These are phyloP conservation scores for Dreissena polymorpha DNA, from an alignment of 1,140 invertebrate genomes.

Conservation along the genomic window DNA sequence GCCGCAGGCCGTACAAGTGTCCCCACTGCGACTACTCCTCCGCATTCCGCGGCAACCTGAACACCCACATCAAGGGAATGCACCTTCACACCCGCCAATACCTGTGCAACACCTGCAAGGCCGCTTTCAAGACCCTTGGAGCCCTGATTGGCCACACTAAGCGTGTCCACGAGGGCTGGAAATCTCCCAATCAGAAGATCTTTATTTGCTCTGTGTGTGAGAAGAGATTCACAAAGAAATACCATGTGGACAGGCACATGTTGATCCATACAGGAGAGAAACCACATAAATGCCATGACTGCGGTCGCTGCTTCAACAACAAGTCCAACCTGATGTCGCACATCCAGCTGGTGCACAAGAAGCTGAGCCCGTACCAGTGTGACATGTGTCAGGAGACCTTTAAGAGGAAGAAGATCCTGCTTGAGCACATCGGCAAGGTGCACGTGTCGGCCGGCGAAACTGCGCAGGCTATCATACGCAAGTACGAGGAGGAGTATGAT, in stretches of 20 bases:
- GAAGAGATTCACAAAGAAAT: conserved; percentile 78
- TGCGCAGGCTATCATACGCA: conserved; percentile 72
- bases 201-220: conserved; percentile 78
- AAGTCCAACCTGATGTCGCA: conserved; percentile 77
- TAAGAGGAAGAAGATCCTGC: conserved; percentile 74
- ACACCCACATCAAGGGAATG: conserved; percentile 78
- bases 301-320: conserved; percentile 76
- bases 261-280: conserved; percentile 77
- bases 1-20: conserved; percentile 75
- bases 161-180: conserved; percentile 77
- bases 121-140: conserved; percentile 77
- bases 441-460: conserved; percentile 76
- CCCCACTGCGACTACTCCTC: conserved; percentile 77
- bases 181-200: conserved; percentile 77
- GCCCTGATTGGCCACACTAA: conserved; percentile 77
- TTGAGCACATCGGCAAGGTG: conserved; percentile 76
- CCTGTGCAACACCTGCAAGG: conserved; percentile 75
- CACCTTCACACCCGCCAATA: conserved; percentile 77
- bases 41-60: conserved; percentile 76
- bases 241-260: conserved; percentile 77
- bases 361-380: conserved; percentile 75
- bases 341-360: conserved; percentile 76
- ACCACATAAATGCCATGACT: conserved; percentile 77
- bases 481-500: conserved; percentile 65
- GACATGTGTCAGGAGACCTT: conserved; percentile 78